A percentile compares a stretch with the other conserved stretches of the same genome.
These are phyloP conservation scores for Trisateles emortualis DNA, from an alignment of 2,888 invertebrate species.

Conservation along the genomic window DNA sequence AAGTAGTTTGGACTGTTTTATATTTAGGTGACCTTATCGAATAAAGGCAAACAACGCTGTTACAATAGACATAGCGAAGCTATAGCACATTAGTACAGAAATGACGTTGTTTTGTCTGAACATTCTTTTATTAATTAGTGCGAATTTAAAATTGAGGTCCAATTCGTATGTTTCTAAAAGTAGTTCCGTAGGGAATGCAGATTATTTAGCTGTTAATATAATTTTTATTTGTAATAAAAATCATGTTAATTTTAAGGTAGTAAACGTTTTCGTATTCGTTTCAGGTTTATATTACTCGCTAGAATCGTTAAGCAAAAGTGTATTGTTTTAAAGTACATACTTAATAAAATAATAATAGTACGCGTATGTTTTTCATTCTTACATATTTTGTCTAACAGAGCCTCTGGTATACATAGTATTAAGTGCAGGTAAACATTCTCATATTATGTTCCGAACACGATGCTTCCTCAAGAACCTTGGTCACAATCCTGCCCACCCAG, in stretches of 20 bases:
- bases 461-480: slow-evolving; percentile 83
- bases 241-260: slow-evolving; percentile 82
- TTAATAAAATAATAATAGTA: slow-evolving; percentile 78
- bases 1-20: slow-evolving; percentile 59
- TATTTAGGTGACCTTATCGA: slow-evolving; percentile 57
- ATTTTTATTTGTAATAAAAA: slow-evolving; percentile 74
- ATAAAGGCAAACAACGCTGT: slow-evolving; percentile 49
- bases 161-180: slow-evolving; percentile 82
- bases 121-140: slow-evolving; percentile 74
- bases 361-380: slow-evolving; percentile 59
- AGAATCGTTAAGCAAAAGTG: slow-evolving; percentile 83
- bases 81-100: slow-evolving; percentile 49
- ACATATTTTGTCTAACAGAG: slow-evolving; percentile 36
- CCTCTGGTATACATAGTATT: slow-evolving; percentile 48
- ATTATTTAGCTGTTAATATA: slow-evolving; percentile 61
- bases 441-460: slow-evolving; percentile 61
- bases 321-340: slow-evolving; percentile 81
- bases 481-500: slow-evolving; percentile 79
- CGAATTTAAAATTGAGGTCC: slow-evolving; percentile 84
- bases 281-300: slow-evolving; percentile 82
- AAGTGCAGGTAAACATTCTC: slow-evolving; percentile 66
- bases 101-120: slow-evolving; percentile 56
- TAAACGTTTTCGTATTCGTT: slow-evolving; percentile 76
- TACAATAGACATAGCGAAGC: slow-evolving; percentile 48
- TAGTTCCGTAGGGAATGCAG: slow-evolving; percentile 70